These are phyloP conservation scores for Nymphalis polychloros DNA, from an alignment of 2,888 invertebrate species.

Conservation along the genomic window DNA sequence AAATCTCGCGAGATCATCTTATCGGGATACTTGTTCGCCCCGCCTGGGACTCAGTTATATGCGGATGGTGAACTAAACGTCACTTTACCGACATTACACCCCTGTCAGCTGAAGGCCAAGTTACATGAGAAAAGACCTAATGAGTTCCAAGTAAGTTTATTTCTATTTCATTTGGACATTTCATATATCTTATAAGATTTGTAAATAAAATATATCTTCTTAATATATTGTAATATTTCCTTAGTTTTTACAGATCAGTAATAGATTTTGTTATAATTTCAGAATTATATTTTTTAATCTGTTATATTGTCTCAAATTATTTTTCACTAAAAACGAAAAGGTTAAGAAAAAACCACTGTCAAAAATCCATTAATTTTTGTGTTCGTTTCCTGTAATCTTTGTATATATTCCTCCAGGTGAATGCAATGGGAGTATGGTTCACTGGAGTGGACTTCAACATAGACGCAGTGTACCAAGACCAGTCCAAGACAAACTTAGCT, in stretches of 20 bases:
- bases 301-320: too few relatives aligned
- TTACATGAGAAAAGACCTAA: conserved; percentile 85
- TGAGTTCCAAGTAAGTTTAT: conserved; percentile 84
- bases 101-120: conserved; percentile 84
- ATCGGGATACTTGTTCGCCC: conserved; percentile 81
- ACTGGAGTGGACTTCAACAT: conserved; percentile 87
- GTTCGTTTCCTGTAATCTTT: too few relatives aligned
- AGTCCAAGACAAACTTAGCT: conserved; percentile 84
- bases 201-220: too few relatives aligned
- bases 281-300: too few relatives aligned
- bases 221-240: too few relatives aligned
- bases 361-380: too few relatives aligned
- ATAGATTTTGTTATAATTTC: too few relatives aligned
- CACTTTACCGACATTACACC: conserved; percentile 87
- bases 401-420: conserved; percentile 73
- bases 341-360: too few relatives aligned
- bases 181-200: too few relatives aligned
- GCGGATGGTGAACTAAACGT: conserved; percentile 87
- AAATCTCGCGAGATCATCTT: conserved; percentile 66
- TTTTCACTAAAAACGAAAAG: too few relatives aligned
- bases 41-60: conserved; percentile 84
- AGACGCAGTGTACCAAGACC: conserved; percentile 88
- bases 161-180: too few relatives aligned
- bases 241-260: too few relatives aligned
- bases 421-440: conserved; percentile 89